Evolutionary conservation across 2,797 vertebrate genomes (phyloP), one percentile per base, ranked within the genome.

Genomic region (Perodicticus potto): DNA sequence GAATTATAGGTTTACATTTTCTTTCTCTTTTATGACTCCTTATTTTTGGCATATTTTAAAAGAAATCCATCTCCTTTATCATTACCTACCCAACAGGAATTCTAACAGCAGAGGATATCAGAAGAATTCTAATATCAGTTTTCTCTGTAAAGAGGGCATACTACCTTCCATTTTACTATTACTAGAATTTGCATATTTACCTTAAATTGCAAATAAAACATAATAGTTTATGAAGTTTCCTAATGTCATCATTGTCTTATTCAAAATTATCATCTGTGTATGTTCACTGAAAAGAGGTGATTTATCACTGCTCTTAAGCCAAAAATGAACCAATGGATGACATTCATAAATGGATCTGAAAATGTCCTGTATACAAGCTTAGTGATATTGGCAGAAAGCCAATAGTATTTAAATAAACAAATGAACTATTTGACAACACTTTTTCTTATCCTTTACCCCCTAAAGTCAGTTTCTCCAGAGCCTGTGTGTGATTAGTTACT

Each of bases 1-100:
- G 95, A 95, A 97, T 97, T 98, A 97, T 95, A 98, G 96, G 97
- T 96, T 98, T 97, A 91, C 93, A 95, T 97, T 97, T 98, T 96
- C 94, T 96, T 94, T 70, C 94, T 91, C 93, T 97, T 84, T 97
- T 89, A 96, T 98, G 94, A 97, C 96, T 96, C 97, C 97, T 97
- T 98, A 97, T 96, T 93, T 97, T 97, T 97, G 97, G 91, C 95
- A 96, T 93, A 89, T 95, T 97, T 97, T 96, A 92, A 94, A 91
- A 94, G 85, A 97, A 96, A 96, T 93, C 43, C 32, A 76, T 96
- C 78, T 53, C 65, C 91, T 95, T 95, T 80, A 0, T 96, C 92
- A 92, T 93, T 96, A 96, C 76, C 89, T 93, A 96, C 61, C 53
- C 45, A 69, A 96, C 92, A 85, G 45, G 93, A 97, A 96, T 95